A percentile compares a stretch with the other conserved stretches of the same genome.
phyloP scores from a whole-genome alignment of 2,113 vertebrate genomes.

The Gasterosteus aculeatus region DNA sequence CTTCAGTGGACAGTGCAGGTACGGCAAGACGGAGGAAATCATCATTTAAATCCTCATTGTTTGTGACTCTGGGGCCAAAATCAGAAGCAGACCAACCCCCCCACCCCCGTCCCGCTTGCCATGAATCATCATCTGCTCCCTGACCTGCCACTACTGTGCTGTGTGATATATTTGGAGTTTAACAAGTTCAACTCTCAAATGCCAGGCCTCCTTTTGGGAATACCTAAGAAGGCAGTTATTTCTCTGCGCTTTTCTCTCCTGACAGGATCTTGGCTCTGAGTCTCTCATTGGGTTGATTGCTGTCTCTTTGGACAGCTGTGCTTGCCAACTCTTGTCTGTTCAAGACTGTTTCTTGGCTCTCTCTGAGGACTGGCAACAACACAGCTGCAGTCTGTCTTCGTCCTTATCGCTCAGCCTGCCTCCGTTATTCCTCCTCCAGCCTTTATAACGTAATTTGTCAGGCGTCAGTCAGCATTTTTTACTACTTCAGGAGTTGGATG shows the following conservation, averaged over 20 bases:
- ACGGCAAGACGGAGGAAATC: neutral
- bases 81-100: too few relatives aligned
- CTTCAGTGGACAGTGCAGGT: slow-evolving; percentile 96
- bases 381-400: neutral
- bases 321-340: slow-evolving; percentile 34
- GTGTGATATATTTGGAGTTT: neutral
- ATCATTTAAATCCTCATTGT: neutral
- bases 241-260: neutral
- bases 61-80: neutral
- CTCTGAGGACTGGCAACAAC: neutral
- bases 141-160: neutral
- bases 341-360: neutral
- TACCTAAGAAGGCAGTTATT: slow-evolving; percentile 23
- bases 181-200: slow-evolving; percentile 10
- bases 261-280: slow-evolving; percentile 26
- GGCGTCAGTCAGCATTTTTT: neutral
- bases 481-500: neutral
- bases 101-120: neutral
- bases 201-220: slow-evolving; percentile 21
- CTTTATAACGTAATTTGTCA: neutral
- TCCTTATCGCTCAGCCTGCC: neutral
- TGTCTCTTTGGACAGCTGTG: slow-evolving; percentile 8
- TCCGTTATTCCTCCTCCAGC: neutral
- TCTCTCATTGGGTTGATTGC: neutral
- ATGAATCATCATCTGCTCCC: neutral